Base-by-base conservation (phyloP, 2,888 invertebrate genomes). In the Thecocarcelia acutangulata region DNA sequence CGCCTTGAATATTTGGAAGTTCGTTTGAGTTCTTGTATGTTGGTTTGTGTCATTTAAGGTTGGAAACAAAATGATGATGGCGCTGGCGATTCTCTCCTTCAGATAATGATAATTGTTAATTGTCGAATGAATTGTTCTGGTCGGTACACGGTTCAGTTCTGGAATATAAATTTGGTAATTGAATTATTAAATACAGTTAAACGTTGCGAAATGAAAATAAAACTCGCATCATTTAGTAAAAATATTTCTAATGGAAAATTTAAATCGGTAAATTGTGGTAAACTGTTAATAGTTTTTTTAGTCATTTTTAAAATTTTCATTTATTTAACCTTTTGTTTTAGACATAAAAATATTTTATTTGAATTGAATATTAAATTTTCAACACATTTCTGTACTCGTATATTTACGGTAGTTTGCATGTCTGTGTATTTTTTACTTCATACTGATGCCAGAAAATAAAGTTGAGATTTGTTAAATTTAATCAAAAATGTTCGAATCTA, bases 31-130 rank as follows among this genome's bases (percentile, higher is more conserved):
- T 5, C 33, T 15, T 46, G 52, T 40, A 17, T 66, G 37, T 19
- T 3, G 44, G 13, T 2, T 24, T 54, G 52, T 63, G 28, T 54
- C 56, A 17, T 28, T 12, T 28, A n/a, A 21, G 50, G n/a, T 50
- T 21, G 11, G 28, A 44, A 15, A 19, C 24, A 24, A 9, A 33
- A 33, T 33, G 5, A 33, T 33, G 40, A 19, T 28, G 66, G 24
- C 21, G 15, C 56, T 52, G 74, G 37, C 70, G 83, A 84, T 84
- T 84, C 84, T 85, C 84, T 86, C 69, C 66, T 77, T 84, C 83
- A 84, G 84, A 84, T 84, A 84, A 83, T 81, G 81, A 80, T 80
- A 84, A 85, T 83, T 84, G 84, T 84, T 85, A 85, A 85, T 85
- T 84, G 85, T 70, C 84, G 81, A 83, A 84, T 83, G 84, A 83